phyloP scores from a whole-genome alignment of 2,797 vertebrate genomes.

The Pitangus sulphuratus region DNA sequence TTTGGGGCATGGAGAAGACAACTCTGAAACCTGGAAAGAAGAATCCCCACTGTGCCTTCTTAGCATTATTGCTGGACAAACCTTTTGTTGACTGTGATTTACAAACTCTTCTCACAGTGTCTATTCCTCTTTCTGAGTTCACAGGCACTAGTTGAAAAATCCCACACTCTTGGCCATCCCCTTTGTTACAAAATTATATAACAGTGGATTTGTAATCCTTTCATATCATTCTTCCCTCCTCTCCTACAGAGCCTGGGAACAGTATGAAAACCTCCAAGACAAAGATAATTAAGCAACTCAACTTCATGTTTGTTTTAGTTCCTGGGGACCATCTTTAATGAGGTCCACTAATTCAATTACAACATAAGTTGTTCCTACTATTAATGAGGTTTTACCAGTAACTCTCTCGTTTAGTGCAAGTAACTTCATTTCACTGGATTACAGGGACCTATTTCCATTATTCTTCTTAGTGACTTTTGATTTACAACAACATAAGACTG shows the following conservation, averaged over 20 bases:
- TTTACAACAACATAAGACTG: not conserved
- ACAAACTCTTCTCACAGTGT: not conserved
- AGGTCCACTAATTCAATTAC: conserved; percentile 44
- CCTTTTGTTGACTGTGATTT: not conserved
- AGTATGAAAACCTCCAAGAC: not conserved
- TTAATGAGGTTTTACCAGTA: conserved; percentile 39
- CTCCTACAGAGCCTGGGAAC: not conserved
- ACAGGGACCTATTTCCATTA: not conserved
- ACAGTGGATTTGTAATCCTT: not conserved
- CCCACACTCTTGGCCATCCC: not conserved
- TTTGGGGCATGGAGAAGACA: not conserved
- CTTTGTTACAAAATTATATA: not conserved
- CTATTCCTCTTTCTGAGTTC: not conserved
- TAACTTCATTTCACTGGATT: conserved; percentile 30
- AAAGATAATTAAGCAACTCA: conserved; percentile 25
- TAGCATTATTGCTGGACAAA: not conserved
- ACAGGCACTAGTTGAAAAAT: not conserved
- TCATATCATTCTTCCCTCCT: not conserved
- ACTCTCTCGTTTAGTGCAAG: not conserved
- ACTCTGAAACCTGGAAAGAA: not conserved
- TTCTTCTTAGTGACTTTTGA: not conserved
- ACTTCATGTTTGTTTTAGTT: not conserved
- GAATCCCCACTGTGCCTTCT: not conserved
- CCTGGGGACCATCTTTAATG: not conserved
- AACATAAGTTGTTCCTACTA: conserved; percentile 19